These are phyloP conservation scores for Eubucco bourcierii DNA, from an alignment of 2,113 vertebrate species.

Conservation along the genomic window DNA sequence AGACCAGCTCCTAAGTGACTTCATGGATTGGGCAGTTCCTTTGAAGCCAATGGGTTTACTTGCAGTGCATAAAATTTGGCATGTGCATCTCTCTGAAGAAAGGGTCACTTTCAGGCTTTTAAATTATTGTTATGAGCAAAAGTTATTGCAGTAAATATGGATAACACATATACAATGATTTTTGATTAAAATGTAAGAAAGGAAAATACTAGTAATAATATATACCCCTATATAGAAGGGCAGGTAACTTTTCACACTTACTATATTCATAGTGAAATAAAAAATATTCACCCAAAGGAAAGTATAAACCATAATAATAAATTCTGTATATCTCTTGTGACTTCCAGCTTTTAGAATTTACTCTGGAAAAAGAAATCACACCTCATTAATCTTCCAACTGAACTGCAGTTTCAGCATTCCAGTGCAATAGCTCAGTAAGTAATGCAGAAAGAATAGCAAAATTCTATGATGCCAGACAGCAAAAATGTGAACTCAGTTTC, in stretches of 20 bases:
- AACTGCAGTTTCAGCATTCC: not conserved
- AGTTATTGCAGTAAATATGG: not conserved
- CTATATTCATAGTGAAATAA: not conserved
- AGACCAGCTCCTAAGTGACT: not conserved
- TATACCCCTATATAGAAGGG: not conserved
- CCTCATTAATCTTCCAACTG: not conserved
- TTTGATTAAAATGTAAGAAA: not conserved
- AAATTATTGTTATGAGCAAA: not conserved
- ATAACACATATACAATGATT: not conserved
- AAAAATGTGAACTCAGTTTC: not conserved
- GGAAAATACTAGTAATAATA: not conserved
- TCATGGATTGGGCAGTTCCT: not conserved
- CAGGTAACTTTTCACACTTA: not conserved
- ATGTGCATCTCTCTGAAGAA: not conserved
- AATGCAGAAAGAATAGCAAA: not conserved
- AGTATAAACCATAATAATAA: not conserved
- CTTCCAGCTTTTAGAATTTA: slow-evolving; percentile 7
- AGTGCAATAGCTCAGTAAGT: not conserved
- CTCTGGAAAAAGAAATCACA: not conserved
- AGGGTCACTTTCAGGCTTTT: not conserved
- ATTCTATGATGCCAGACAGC: not conserved
- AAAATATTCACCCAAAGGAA: not conserved
- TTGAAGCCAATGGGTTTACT: not conserved
- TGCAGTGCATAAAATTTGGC: not conserved
- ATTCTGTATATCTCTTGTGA: not conserved